Conservation (phyloP, 1,140 invertebrate genomes). For the Philaenus spumarius region DNA sequence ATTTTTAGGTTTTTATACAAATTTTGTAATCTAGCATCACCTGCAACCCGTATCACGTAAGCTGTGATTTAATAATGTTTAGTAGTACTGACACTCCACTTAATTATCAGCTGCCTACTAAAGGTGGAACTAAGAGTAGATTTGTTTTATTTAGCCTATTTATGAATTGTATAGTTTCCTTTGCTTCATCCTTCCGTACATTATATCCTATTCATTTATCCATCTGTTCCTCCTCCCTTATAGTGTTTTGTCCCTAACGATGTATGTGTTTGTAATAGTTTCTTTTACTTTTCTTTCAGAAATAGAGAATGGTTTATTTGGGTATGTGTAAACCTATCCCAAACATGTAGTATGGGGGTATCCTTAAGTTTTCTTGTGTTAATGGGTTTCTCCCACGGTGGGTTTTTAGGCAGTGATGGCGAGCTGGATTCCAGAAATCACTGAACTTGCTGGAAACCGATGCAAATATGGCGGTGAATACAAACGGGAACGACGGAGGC, state of each 20-base stretch:
- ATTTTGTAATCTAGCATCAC: no score
- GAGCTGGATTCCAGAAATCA: conserved; percentile 99
- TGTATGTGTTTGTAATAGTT: not conserved
- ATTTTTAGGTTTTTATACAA: no score
- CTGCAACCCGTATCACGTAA: no score
- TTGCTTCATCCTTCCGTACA: no score
- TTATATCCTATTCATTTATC: no score
- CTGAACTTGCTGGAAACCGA: conserved; percentile 93
- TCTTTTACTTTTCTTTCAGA: not conserved
- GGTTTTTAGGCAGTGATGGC: conserved; percentile 85
- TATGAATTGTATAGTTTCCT: no score
- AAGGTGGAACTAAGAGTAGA: no score
- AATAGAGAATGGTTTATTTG: not conserved
- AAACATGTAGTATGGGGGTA: not conserved
- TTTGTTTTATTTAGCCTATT: no score
- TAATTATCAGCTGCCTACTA: no score
- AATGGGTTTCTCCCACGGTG: not conserved
- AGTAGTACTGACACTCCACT: no score
- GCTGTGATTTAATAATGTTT: no score
- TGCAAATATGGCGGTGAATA: conserved; percentile 97
- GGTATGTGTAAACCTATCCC: not conserved
- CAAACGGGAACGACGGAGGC: conserved; percentile 97
- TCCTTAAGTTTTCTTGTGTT: not conserved
- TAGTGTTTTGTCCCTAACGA: not conserved
- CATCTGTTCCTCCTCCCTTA: not conserved